These are phyloP conservation scores for Gymnocephalus cernua DNA, from an alignment of 2,113 vertebrate species.

Conservation along the genomic window DNA sequence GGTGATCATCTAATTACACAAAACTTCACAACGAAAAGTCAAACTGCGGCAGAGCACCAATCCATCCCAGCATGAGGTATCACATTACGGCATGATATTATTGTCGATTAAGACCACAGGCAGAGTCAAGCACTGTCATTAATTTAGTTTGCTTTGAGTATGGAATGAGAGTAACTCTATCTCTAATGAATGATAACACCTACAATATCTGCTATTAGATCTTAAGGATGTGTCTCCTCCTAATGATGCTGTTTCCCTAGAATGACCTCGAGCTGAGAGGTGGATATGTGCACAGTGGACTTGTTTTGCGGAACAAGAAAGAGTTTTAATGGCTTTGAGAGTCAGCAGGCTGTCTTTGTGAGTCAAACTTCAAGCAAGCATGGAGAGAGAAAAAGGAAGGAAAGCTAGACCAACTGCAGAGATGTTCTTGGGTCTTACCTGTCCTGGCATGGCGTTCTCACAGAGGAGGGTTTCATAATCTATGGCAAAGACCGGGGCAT, in stretches of 20 bases:
- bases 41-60: slow-evolving; percentile 14
- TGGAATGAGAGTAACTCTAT: slow-evolving; percentile 35
- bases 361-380: slow-evolving; percentile 47
- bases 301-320: slow-evolving; percentile 59
- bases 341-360: slow-evolving; percentile 52
- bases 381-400: neutral
- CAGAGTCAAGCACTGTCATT: slow-evolving; percentile 48
- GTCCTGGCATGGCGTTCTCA: slow-evolving; percentile 90
- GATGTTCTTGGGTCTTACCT: slow-evolving; percentile 83
- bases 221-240: slow-evolving; percentile 51
- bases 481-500: slow-evolving; percentile 94
- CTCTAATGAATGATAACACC: slow-evolving; percentile 61
- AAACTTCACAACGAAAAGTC: slow-evolving; percentile 36
- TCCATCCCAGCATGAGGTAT: slow-evolving; percentile 44
- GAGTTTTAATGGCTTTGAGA: slow-evolving; percentile 66
- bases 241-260: slow-evolving; percentile 61
- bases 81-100: slow-evolving; percentile 46
- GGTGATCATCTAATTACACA: slow-evolving; percentile 61
- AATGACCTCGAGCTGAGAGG: slow-evolving; percentile 54
- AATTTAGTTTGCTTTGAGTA: slow-evolving; percentile 47
- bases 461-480: slow-evolving; percentile 95
- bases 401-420: slow-evolving; percentile 9
- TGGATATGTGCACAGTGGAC: slow-evolving; percentile 27
- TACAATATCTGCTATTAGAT: slow-evolving; percentile 56
- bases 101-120: slow-evolving; percentile 52